Conservation (phyloP, 2,113 vertebrate genomes). For the Myrmecobius fasciatus region DNA sequence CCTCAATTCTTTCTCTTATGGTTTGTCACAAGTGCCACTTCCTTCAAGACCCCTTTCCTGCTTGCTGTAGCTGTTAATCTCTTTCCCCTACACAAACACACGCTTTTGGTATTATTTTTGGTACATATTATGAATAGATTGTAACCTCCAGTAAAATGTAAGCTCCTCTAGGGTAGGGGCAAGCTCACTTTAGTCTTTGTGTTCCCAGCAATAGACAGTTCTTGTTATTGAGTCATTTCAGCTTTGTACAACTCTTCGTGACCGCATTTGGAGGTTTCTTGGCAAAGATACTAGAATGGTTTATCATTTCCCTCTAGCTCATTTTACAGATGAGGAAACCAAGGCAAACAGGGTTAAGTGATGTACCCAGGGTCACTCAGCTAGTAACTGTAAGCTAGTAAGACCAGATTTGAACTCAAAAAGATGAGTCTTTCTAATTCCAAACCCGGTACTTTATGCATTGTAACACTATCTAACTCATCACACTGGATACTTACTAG, state of each 20-base stretch:
- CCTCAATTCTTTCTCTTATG: neutral
- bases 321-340: too few species aligned
- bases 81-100: neutral
- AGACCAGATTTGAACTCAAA: too few species aligned
- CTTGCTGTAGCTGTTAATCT: neutral
- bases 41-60: neutral
- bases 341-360: too few species aligned
- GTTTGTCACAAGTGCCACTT: neutral
- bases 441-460: too few species aligned
- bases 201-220: neutral
- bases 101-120: neutral
- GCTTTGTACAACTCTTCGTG: too few species aligned
- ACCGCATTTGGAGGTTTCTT: too few species aligned
- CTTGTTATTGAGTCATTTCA: neutral
- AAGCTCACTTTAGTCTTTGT: neutral
- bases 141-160: neutral
- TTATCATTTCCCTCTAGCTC: too few species aligned
- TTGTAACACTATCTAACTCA: too few species aligned
- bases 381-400: too few species aligned
- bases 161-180: neutral
- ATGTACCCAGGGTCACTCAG: too few species aligned
- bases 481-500: neutral
- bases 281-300: too few species aligned
- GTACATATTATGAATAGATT: neutral
- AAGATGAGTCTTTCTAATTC: too few species aligned